Evolutionary conservation across 2,888 invertebrate genomes (phyloP).

Genomic region (Leptinotarsa peninsularis): DNA sequence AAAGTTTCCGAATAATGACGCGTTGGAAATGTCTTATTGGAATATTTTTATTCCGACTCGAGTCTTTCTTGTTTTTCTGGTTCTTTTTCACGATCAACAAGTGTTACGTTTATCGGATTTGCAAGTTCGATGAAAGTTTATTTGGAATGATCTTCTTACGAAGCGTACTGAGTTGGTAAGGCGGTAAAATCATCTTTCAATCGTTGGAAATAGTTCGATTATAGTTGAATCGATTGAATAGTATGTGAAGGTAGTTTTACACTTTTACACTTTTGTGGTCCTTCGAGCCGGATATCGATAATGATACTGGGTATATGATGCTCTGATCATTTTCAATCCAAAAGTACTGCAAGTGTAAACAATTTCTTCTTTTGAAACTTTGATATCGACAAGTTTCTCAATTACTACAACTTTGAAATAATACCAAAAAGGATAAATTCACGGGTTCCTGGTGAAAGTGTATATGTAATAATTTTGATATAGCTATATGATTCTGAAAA

Average conservation of each 20-base stretch:
- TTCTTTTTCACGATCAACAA: conserved; percentile 40
- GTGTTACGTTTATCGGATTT: conserved; percentile 33
- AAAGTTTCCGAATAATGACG: conserved; percentile 52
- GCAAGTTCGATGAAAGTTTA: conserved; percentile 7
- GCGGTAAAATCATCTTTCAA: neutral
- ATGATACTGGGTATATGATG: neutral
- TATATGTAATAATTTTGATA: no score
- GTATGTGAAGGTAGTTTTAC: no score
- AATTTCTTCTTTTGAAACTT: no score
- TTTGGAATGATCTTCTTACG: conserved; percentile 12
- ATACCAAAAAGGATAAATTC: no score
- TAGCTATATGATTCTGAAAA: no score
- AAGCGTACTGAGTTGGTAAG: neutral
- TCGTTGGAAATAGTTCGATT: neutral
- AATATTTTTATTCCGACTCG: conserved; percentile 44
- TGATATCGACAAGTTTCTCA: no score
- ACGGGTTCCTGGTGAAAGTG: no score
- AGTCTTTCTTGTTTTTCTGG: conserved; percentile 29
- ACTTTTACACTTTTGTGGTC: neutral
- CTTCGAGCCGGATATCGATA: neutral
- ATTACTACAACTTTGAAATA: no score
- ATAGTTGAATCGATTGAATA: neutral
- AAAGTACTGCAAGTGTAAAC: no score
- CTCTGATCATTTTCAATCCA: no score
- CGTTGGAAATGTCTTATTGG: conserved; percentile 50